Base-by-base conservation (phyloP, 2,797 vertebrate species). In the Mus spretus region DNA sequence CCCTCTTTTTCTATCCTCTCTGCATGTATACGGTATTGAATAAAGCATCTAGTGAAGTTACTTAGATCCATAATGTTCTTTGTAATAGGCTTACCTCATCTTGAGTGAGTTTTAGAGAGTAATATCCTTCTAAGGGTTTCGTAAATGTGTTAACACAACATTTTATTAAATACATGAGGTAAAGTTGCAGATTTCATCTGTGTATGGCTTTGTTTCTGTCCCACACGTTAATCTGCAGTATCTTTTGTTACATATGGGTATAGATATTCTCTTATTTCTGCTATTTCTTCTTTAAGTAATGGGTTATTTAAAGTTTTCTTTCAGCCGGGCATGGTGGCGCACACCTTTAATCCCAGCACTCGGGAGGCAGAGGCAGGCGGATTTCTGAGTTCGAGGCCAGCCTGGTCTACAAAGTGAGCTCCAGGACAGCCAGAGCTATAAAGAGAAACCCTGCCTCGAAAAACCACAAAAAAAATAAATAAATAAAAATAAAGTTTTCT, bases 131-230 rank as follows among this genome's bases (percentile, higher is more conserved):
- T 78, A 89, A 63, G 47, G 92, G 75, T 67, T 88, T 17, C 75
- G 24, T n/a, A 61, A 77, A 31, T 61, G 28, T 24, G 20, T 78
- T 89, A 10, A 59, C 87, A 17, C 19, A 2, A 91, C 19, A 2
- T 53, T 93, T 95, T 86, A 70, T 87, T 44, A 95, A 95, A 83
- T 81, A 78, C 12, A n/a, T 34, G 78, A 81, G 70, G 59, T 89
- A 92, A 75, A 1, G 7, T 72, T 93, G 94, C 90, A 88, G 5
- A 44, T 78, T 65, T 19, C 28, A 24, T 74, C 57, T 61, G 6
- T 14, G 13, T 83, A n/a, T n/a, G 22, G 1, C 19, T 57, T 19
- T 10, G 34, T 90, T 26, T 28, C 34, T 11, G 34, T 28, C 13
- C 10, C 15, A 63, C 8, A 10, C 57, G 9, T 63, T 81, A 95